Conservation (phyloP, 2,888 invertebrate species). For the Catocala sponsa region DNA sequence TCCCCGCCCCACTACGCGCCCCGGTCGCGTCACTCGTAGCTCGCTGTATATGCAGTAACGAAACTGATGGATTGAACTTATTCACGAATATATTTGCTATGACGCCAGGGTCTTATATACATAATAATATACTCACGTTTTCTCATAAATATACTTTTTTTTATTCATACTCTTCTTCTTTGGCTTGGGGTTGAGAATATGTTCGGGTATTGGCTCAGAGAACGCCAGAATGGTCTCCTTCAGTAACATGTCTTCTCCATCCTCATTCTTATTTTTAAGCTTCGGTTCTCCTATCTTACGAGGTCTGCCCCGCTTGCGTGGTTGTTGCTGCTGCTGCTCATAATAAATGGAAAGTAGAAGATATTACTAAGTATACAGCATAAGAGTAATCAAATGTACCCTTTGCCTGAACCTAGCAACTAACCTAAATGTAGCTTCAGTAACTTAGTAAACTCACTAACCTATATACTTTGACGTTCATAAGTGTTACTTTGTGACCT, state of each 20-base stretch:
- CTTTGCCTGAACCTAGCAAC: too few species aligned
- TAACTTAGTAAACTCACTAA: too few species aligned
- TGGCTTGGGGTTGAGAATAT: slow-evolving; percentile 79
- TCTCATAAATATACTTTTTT: slow-evolving; percentile 80
- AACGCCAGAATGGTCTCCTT: slow-evolving; percentile 84
- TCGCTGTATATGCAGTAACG: too few species aligned
- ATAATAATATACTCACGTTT: slow-evolving; percentile 79
- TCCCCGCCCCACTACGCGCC: too few species aligned
- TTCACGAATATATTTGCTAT: too few species aligned
- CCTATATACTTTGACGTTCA: too few species aligned
- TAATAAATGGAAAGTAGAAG: neutral
- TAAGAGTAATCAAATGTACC: neutral
- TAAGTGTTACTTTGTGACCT: too few species aligned
- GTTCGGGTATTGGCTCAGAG: slow-evolving; percentile 83
- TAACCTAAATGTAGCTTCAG: too few species aligned
- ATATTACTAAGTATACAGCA: neutral
- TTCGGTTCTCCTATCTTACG: slow-evolving; percentile 63
- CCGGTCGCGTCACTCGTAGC: too few species aligned
- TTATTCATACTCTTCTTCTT: slow-evolving; percentile 70
- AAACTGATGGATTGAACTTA: too few species aligned
- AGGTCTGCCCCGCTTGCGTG: slow-evolving; percentile 77
- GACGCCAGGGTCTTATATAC: too few species aligned
- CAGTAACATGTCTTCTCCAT: slow-evolving; percentile 77
- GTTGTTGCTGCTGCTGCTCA: slow-evolving; percentile 34
- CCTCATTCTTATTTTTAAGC: slow-evolving; percentile 53